Conservation (phyloP, 2,797 vertebrate species). For the Phataginus tetradactyla region DNA sequence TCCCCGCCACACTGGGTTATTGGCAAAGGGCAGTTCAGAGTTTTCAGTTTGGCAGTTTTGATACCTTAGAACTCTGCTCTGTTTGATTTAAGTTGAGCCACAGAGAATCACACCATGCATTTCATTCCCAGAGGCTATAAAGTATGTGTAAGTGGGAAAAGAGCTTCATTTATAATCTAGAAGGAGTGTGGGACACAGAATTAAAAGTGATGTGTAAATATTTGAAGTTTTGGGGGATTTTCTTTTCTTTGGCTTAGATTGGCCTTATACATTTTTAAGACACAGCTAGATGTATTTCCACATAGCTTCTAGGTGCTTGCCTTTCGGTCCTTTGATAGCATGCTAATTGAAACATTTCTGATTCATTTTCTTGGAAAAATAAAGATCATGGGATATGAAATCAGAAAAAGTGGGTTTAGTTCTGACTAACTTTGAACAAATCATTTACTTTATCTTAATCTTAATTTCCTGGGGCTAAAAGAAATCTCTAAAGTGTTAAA, state of each 20-base stretch:
- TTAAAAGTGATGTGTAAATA: background rate
- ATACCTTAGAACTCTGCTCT: slow-evolving; percentile 15
- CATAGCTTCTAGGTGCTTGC: background rate
- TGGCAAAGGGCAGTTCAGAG: background rate
- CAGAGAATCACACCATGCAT: background rate
- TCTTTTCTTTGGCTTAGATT: background rate
- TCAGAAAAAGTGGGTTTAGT: background rate
- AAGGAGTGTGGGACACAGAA: background rate
- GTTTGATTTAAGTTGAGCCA: slow-evolving; percentile 37
- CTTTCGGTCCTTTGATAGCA: background rate
- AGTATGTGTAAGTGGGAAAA: background rate
- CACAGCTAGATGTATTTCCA: background rate
- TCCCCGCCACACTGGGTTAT: background rate
- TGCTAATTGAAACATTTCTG: background rate
- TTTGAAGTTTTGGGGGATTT: slow-evolving; percentile 51
- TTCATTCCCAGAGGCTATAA: slow-evolving; percentile 29
- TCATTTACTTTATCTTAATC: background rate
- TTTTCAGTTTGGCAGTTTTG: background rate
- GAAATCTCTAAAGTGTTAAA: background rate
- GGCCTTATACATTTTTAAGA: background rate
- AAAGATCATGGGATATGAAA: background rate
- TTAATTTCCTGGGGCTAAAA: background rate
- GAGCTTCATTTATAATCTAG: slow-evolving; percentile 1
- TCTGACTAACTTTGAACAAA: background rate
- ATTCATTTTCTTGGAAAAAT: slow-evolving; percentile 3